These are phyloP conservation scores for Pomatorhinus ruficollis DNA, from an alignment of 2,113 vertebrate species.

Conservation along the genomic window DNA sequence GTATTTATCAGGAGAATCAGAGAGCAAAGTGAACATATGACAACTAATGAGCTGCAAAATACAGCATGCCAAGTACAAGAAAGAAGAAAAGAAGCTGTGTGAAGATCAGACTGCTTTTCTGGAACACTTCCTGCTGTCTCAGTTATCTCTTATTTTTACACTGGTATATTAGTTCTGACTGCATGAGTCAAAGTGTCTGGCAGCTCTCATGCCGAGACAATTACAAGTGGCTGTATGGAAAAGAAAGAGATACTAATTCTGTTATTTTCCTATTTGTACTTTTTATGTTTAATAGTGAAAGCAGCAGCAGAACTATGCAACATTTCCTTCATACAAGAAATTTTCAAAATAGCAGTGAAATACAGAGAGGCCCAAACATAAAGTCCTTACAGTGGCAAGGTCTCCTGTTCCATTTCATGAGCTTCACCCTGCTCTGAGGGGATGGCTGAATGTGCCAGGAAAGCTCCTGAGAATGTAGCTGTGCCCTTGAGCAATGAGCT, in stretches of 20 bases:
- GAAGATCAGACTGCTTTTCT: conserved; percentile 39
- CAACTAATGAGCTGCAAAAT: conserved; percentile 46
- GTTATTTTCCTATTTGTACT: not conserved
- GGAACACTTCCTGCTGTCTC: conserved; percentile 22
- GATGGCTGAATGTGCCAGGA: not conserved
- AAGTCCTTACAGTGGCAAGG: not conserved
- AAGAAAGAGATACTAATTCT: not conserved
- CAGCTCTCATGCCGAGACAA: not conserved
- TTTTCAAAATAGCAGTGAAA: not conserved
- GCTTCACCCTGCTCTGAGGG: not conserved
- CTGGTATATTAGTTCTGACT: conserved; percentile 13
- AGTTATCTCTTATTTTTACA: conserved; percentile 10
- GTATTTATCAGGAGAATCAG: not conserved
- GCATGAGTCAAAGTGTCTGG: not conserved
- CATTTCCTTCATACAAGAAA: not conserved
- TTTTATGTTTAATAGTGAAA: not conserved
- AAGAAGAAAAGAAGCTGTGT: conserved; percentile 36
- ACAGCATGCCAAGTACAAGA: conserved; percentile 38
- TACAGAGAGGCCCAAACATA: not conserved
- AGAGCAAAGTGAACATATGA: not conserved
- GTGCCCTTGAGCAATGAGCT: not conserved
- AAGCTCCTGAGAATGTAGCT: not conserved
- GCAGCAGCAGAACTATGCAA: not conserved
- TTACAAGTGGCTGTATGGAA: not conserved
- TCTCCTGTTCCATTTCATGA: not conserved